These are phyloP conservation scores for Lissonota sp. DNA, from an alignment of 2,888 invertebrate genomes.

Conservation along the genomic window DNA sequence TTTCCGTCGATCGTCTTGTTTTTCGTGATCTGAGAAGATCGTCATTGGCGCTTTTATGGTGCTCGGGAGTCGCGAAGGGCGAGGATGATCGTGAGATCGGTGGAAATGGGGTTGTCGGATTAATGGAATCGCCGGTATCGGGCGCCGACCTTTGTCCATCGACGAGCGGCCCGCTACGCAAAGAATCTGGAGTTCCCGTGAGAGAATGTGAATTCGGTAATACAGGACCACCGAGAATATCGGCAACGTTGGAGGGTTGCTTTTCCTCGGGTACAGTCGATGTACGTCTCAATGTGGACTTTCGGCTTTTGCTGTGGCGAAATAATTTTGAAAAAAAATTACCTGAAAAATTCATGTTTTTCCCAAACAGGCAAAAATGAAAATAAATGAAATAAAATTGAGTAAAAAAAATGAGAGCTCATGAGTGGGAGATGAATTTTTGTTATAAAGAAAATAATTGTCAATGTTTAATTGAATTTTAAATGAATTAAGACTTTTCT, in stretches of 20 bases:
- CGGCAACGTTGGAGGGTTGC: conserved; percentile 58
- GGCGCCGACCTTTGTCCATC: conserved; percentile 72
- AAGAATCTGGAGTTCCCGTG: conserved; percentile 76
- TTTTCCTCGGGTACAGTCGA: conserved; percentile 78
- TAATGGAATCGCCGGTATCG: conserved; percentile 74
- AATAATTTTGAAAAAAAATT: background rate
- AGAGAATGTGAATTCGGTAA: conserved; percentile 69
- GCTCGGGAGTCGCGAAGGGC: conserved; percentile 67
- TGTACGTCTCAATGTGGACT: conserved; percentile 72
- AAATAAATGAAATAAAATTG: no score
- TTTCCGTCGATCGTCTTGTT: conserved; percentile 33
- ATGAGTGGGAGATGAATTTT: background rate
- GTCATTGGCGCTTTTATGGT: conserved; percentile 49
- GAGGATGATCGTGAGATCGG: conserved; percentile 70
- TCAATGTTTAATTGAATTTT: background rate
- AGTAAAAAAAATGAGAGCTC: background rate
- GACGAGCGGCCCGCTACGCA: conserved; percentile 72
- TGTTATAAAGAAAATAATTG: background rate
- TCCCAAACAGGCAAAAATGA: no score
- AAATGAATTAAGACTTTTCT: background rate
- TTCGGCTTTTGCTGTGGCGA: conserved; percentile 62
- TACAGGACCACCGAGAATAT: conserved; percentile 68
- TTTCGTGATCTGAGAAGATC: conserved; percentile 27
- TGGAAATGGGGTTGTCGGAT: conserved; percentile 74
- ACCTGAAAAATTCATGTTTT: background rate